Evolutionary conservation across 2,113 vertebrate genomes (phyloP).

Genomic region (Rhinogobius similis): DNA sequence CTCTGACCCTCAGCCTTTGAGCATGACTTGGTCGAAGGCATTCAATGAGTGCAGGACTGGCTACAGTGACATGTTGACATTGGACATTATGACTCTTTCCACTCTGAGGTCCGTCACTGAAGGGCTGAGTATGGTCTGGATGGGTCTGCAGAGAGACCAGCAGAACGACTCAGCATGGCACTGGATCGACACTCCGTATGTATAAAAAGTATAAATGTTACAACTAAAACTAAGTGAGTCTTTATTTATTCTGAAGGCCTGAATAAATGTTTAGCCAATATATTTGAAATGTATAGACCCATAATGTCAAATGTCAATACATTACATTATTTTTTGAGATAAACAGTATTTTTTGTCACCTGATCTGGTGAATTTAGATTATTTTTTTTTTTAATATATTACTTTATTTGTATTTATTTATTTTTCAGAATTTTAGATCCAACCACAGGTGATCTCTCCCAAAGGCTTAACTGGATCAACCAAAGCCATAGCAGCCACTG

Average conservation of each 20-base stretch:
- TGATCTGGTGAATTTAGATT: neutral
- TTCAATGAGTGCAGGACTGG: conserved; percentile 5
- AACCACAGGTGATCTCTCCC: conserved; percentile 9
- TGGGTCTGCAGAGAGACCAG: conserved; percentile 31
- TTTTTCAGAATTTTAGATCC: conserved; percentile 35
- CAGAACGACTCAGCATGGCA: conserved; percentile 7
- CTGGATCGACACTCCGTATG: conserved; percentile 35
- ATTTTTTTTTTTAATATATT: too few relatives aligned
- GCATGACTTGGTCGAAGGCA: conserved; percentile 16
- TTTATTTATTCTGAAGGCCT: too few relatives aligned
- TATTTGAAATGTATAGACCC: too few relatives aligned
- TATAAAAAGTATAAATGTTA: neutral
- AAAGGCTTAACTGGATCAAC: neutral
- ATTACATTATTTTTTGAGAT: too few relatives aligned
- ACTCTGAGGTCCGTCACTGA: too few relatives aligned
- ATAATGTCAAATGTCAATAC: too few relatives aligned
- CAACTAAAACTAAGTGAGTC: too few relatives aligned
- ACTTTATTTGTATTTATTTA: neutral
- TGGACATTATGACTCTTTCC: accelerated
- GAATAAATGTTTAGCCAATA: too few relatives aligned
- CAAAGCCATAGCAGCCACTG: neutral
- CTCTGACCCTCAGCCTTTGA: neutral
- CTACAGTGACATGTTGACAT: conserved; percentile 3
- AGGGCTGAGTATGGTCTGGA: neutral
- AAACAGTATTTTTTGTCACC: neutral